A percentile compares a stretch with the other conserved stretches of the same genome.
phyloP scores from a whole-genome alignment of 2,797 vertebrate genomes.

The Margarornis squamiger region DNA sequence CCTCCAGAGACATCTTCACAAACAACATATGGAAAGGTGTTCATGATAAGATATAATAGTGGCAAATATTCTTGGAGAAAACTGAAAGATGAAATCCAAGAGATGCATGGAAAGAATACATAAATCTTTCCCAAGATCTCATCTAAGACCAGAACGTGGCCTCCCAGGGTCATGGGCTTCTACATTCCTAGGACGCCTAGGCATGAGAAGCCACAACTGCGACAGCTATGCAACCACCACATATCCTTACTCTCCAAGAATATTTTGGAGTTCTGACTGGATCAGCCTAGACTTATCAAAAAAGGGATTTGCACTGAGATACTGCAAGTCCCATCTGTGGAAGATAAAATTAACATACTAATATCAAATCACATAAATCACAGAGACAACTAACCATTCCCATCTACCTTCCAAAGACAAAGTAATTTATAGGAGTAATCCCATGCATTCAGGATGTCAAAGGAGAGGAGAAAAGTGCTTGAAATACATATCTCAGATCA shows the following conservation, averaged over 20 bases:
- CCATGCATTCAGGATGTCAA: background rate
- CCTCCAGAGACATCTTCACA: background rate
- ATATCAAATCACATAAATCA: constrained; percentile 5
- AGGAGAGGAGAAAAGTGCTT: background rate
- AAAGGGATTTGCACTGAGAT: background rate
- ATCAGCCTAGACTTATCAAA: background rate
- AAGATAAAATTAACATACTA: background rate
- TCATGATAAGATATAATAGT: background rate
- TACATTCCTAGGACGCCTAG: constrained; percentile 31
- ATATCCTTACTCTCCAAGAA: background rate
- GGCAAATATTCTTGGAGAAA: background rate
- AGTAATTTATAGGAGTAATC: background rate
- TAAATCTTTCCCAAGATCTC: constrained; percentile 14
- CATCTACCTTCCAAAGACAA: background rate
- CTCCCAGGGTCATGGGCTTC: constrained; percentile 5
- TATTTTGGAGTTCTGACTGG: background rate
- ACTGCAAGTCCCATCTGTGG: background rate
- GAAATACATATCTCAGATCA: background rate
- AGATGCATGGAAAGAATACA: background rate
- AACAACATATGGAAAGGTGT: background rate
- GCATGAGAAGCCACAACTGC: background rate
- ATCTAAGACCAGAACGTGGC: background rate
- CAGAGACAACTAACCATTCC: background rate
- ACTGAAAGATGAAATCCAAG: background rate
- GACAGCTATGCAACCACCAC: background rate